Evolutionary conservation across 2,888 invertebrate genomes (phyloP), one percentile per base, ranked within the genome.

Genomic region (Lepidochitona cinerea): DNA sequence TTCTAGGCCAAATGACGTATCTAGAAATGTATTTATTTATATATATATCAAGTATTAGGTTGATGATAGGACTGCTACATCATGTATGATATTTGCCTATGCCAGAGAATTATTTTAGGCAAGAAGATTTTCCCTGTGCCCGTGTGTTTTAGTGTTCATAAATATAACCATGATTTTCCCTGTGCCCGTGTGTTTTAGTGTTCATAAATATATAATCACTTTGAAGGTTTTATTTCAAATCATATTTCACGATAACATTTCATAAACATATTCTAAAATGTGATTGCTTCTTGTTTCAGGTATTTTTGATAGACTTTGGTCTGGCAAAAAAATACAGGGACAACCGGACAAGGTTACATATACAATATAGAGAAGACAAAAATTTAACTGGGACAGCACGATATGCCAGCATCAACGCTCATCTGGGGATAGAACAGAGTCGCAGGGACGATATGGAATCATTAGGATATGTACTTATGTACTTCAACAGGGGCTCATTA

Each of bases 371-470:
- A 71, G 91, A 91, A 81, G 90, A 91, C 83, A 91, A 91, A 79
- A 90, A 90, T 79, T 84, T 91, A 70, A 91, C 91, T 32, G 90
- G 89, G 5, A 91, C 91, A 29, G 91, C 91, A 5, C 83, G 98
- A 89, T 99, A 99, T 92, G 99, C 99, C 81, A 98, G 98, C 80
- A 99, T 99, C 90, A 99, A 99, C 92, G 99, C 99, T 82, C 99
- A 99, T 92, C 93, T 99, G 89, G 99, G 99, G 85, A 98, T 98
- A 91, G 98, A 99, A 92, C 98, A 98, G 91, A 97, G 98, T 87
- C 95, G 99, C 83, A 94, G 99, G 83, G 99, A 99, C 92, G 99
- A 99, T 91, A 97, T 99, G 96, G 99, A 99, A 92, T 98, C 98
- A 14, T 93, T 99, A 81, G 99, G 99, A 83, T 99, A 99, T 91